These are phyloP conservation scores for Heliconius eleuchia DNA, from an alignment of 1,140 invertebrate genomes.

Conservation along the genomic window DNA sequence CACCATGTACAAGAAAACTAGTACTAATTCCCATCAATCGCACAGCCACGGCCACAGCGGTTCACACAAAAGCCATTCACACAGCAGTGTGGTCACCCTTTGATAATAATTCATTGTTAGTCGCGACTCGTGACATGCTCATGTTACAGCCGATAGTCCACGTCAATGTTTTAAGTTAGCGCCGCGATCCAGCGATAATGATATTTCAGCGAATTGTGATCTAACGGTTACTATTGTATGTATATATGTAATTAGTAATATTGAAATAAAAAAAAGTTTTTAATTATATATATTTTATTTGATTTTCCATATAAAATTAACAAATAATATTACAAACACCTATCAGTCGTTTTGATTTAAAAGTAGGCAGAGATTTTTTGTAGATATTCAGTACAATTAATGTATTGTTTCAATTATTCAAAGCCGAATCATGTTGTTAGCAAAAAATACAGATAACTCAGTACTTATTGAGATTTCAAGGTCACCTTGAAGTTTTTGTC, in stretches of 20 bases:
- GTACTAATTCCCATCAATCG: conserved; percentile 45
- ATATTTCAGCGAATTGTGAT: conserved; percentile 17
- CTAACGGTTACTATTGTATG: conserved; percentile 23
- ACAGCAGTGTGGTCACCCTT: conserved; percentile 62
- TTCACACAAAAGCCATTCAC: conserved; percentile 49
- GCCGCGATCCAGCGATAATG: neutral
- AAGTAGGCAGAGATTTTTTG: neutral
- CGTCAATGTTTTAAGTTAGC: neutral
- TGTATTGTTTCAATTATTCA: neutral
- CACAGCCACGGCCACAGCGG: conserved; percentile 42
- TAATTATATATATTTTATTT: conserved; percentile 35
- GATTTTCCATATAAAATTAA: conserved; percentile 40
- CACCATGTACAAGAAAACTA: conserved; percentile 75
- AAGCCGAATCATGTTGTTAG: neutral
- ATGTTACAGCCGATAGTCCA: neutral
- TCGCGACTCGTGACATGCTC: conserved; percentile 16
- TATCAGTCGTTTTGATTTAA: conserved; percentile 36
- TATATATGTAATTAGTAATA: conserved; percentile 27
- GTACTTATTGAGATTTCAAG: neutral
- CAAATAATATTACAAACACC: conserved; percentile 37
- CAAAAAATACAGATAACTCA: neutral
- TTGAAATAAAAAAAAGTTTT: conserved; percentile 18
- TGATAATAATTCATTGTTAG: conserved; percentile 39
- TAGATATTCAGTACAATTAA: neutral
- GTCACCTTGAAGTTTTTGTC: conserved; percentile 3